Evolutionary conservation across 2,113 vertebrate genomes (phyloP).

Genomic region (Aplodontia rufa): DNA sequence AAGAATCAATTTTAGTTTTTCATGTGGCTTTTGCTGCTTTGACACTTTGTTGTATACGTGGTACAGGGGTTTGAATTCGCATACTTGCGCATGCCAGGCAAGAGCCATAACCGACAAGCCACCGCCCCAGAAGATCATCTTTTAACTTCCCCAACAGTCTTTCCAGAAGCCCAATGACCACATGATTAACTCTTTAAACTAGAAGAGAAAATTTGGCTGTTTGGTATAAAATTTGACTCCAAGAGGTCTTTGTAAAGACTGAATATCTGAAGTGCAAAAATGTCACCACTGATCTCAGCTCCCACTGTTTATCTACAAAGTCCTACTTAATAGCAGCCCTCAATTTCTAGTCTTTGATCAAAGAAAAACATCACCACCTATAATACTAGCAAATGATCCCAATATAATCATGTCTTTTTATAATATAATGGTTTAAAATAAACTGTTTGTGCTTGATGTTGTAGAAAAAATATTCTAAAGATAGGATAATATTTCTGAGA

Average conservation of each 20-base stretch:
- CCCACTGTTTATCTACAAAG: constrained; percentile 89
- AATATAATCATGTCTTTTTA: constrained; percentile 73
- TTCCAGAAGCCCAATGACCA: background rate
- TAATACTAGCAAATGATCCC: constrained; percentile 66
- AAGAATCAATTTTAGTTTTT: no score
- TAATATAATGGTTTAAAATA: constrained; percentile 56
- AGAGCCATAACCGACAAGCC: no score
- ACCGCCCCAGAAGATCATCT: constrained; percentile 8
- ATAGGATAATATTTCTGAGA: background rate
- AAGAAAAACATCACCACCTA: constrained; percentile 82
- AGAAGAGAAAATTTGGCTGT: constrained; percentile 77
- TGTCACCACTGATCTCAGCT: constrained; percentile 88
- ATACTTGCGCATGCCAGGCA: no score
- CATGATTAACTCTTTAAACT: constrained; percentile 27
- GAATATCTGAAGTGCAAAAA: constrained; percentile 84
- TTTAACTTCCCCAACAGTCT: background rate
- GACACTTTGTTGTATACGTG: no score
- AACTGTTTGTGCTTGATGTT: constrained; percentile 52
- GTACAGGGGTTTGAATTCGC: no score
- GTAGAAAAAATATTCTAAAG: constrained; percentile 56
- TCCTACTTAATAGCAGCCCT: no score
- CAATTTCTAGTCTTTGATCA: constrained; percentile 83
- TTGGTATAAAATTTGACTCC: constrained; percentile 87
- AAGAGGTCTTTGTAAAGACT: constrained; percentile 85
- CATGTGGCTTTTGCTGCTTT: no score